phyloP scores from a whole-genome alignment of 2,888 invertebrate genomes.

The Gortyna flavago region DNA sequence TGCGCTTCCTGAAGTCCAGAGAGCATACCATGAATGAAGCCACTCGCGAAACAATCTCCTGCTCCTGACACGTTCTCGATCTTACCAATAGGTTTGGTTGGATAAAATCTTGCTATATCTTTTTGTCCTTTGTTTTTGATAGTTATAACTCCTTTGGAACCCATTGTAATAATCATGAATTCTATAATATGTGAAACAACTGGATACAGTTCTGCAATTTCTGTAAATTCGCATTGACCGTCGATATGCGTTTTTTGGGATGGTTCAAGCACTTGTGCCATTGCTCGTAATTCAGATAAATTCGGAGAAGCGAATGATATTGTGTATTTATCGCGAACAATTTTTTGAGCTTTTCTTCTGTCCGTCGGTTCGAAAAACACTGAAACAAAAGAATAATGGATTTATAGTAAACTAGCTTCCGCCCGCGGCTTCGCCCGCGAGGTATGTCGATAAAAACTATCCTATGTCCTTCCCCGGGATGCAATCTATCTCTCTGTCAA shows the following conservation, averaged over 20 bases:
- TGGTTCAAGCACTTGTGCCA: slow-evolving; percentile 89
- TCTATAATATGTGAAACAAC: slow-evolving; percentile 87
- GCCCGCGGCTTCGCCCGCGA: no score
- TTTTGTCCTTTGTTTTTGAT: slow-evolving; percentile 68
- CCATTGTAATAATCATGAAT: slow-evolving; percentile 91
- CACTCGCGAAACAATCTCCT: slow-evolving; percentile 94
- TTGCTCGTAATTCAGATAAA: slow-evolving; percentile 92
- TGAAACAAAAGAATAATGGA: slow-evolving; percentile 85
- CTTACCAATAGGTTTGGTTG: slow-evolving; percentile 77
- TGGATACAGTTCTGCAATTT: slow-evolving; percentile 76
- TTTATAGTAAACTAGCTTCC: background rate
- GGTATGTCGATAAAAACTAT: no score
- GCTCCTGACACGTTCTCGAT: slow-evolving; percentile 95
- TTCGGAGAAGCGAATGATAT: slow-evolving; percentile 94
- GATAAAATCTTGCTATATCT: slow-evolving; percentile 78
- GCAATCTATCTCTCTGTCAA: no score
- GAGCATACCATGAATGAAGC: slow-evolving; percentile 92
- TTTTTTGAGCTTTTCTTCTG: slow-evolving; percentile 93
- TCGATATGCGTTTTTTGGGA: slow-evolving; percentile 62
- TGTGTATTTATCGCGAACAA: slow-evolving; percentile 89
- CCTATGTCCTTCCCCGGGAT: no score
- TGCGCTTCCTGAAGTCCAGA: slow-evolving; percentile 88
- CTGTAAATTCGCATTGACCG: slow-evolving; percentile 65
- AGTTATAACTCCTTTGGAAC: slow-evolving; percentile 90
- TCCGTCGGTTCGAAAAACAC: slow-evolving; percentile 98